Evolutionary conservation across 1,140 invertebrate genomes (phyloP).

Genomic region (Hyposmocoma kahamanoa): DNA sequence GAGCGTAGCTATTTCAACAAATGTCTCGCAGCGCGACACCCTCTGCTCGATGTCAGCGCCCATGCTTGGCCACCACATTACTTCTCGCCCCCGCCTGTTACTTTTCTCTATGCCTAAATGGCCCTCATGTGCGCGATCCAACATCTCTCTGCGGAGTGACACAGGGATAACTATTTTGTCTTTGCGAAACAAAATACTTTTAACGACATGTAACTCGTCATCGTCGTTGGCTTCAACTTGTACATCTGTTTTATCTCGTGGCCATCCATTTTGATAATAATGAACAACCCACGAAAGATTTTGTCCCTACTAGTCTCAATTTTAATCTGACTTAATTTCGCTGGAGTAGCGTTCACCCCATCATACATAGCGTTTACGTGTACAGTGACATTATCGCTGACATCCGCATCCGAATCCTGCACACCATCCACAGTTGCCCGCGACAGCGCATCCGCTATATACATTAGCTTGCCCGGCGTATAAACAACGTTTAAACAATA

Average conservation of each 20-base stretch:
- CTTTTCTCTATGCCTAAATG: slow-evolving; percentile 40
- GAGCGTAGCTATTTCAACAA: no score
- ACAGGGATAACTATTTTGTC: not conserved
- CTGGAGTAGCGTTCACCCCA: no score
- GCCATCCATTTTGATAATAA: slow-evolving; percentile 2
- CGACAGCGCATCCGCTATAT: slow-evolving; percentile 1
- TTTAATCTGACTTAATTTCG: no score
- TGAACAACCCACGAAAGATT: no score
- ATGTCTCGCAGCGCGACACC: slow-evolving; percentile 19
- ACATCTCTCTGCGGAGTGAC: slow-evolving; percentile 18
- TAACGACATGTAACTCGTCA: slow-evolving; percentile 8
- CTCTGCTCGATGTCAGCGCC: slow-evolving; percentile 23
- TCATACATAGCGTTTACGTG: no score
- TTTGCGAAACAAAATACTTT: slow-evolving; percentile 2
- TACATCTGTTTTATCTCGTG: not conserved
- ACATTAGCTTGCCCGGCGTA: not conserved
- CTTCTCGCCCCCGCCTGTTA: slow-evolving; percentile 23
- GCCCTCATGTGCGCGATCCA: slow-evolving; percentile 20
- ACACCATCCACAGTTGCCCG: not conserved
- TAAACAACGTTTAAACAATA: not conserved
- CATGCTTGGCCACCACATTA: slow-evolving; percentile 41
- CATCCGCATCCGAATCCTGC: not conserved
- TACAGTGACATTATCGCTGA: no score
- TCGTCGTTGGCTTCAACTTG: not conserved
- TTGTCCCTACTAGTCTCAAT: no score